Evolutionary conservation across 2,113 vertebrate species (phyloP), one percentile per base, ranked within the genome.

Genomic region (Mionectes macconnelli): DNA sequence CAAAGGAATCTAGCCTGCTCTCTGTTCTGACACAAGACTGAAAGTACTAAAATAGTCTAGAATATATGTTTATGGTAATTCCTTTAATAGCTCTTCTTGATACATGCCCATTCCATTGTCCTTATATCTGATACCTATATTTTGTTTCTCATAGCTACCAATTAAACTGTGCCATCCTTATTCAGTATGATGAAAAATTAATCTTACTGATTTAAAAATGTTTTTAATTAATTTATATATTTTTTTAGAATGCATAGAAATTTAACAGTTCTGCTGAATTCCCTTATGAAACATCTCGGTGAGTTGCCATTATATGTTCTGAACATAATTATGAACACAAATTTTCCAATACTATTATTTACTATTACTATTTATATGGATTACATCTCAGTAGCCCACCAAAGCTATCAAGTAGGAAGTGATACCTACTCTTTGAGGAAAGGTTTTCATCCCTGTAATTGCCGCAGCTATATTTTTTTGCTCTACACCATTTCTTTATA

Each of bases 371-470:
- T 74, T 87, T 74, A 42, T 2, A 18, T 50, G 21, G 6, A 39
- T 45, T 22, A 47, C 12, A 40, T 11, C 8, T 62, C 14, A 81
- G 6, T 8, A 53, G 5, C 37, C 70, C 22, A 49, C 3, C 7
- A 70, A 70, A 8, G 2, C 22, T 84, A 53, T 39, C 4, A 52
- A 62, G 55, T 23, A 35, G 14, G 42, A 89, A 63, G 9, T n/a
- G 6, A 30, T 56, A 53, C 4, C 28, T 62, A 63, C 7, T 6
- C 10, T 84, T 60, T 57, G 5, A 47, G 10, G 75, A 55, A 47
- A 47, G 1, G 0, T 55, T 85, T 89, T 64, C 4, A 52, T 64
- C 4, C 7, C 24, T 2, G 0, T 49, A 27, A 74, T 1, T 33
- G 12, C 11, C 16, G 28, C 6, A 33, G 27, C 37, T 50, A 20